Evolutionary conservation across 2,113 vertebrate species (phyloP), one percentile per base, ranked within the genome.

Genomic region (Carassius auratus): DNA sequence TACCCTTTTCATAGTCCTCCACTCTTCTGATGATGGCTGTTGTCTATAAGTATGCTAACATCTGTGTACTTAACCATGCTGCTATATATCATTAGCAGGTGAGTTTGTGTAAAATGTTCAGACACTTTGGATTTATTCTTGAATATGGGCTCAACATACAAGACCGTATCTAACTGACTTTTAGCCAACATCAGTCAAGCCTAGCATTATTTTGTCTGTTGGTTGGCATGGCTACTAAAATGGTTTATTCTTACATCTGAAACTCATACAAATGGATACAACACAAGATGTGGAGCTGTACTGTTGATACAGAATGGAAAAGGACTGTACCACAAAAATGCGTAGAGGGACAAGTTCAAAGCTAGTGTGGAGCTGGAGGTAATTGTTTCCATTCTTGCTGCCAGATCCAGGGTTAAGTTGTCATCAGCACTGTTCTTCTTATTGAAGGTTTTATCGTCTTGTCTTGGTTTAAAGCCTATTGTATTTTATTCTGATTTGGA

Each of bases 331-430:
- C 88, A 85, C 86, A 89, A 87, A 89, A 88, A 90, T 88, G 75
- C 88, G 89, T 84, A 87, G 71, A 81, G 33, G 21, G 84, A 71
- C 76, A 87, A 76, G 84, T 85, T 90, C 79, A 89, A 90, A 88
- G 87, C 83, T 62, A 71, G 80, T 64, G 68, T 61, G 52, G 84
- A 79, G 83, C 83, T 89, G 84, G 79, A 88, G 69, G 83, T 88
- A 91, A 91, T 90, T 89, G 86, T 88, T 91, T 89, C 90, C 90
- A 89, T 90, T 87, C 86, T 81, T 83, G 69, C 83, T 87, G 84
- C 85, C 86, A 86, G 84, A 89, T 90, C 42, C 79, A 87, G 88
- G 86, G 86, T 90, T 86, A 90, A 90, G 85, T 84, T 89, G 87
- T 88, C 81, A 87, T 88, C 81, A 85, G 81, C 76, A 74, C 77